A percentile compares a stretch with the other conserved stretches of the same genome.
phyloP scores from a whole-genome alignment of 2,797 vertebrate genomes.

The Pangasius macronema region DNA sequence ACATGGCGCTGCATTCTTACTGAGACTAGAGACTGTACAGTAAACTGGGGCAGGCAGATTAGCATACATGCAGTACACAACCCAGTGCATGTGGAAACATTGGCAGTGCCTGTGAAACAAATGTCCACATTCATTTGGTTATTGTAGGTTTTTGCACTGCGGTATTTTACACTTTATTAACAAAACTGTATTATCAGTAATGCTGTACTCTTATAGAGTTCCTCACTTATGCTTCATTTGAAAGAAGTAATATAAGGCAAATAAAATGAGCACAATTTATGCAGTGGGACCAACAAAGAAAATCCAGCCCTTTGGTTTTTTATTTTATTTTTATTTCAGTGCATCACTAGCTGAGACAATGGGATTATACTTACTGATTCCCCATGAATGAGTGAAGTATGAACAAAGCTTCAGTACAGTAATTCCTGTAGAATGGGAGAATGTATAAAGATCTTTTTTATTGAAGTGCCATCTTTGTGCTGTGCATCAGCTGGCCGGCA shows the following conservation, averaged over 20 bases:
- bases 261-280: not conserved
- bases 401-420: not conserved
- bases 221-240: not conserved
- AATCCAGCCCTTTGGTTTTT: not conserved
- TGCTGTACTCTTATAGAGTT: not conserved
- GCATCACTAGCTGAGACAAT: not conserved
- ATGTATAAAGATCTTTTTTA: not conserved
- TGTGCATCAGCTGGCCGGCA: constrained; percentile 33
- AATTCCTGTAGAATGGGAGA: not conserved
- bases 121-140: not conserved
- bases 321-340: constrained; percentile 2
- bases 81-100: not conserved
- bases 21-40: not conserved
- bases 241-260: not conserved
- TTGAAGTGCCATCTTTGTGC: not conserved
- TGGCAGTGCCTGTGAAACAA: not conserved
- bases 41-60: not conserved
- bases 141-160: not conserved
- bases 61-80: not conserved
- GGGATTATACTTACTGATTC: not conserved
- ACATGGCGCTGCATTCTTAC: not conserved
- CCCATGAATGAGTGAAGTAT: not conserved
- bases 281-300: not conserved
- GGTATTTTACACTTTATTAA: not conserved
- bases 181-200: not conserved